A percentile compares a stretch with the other conserved stretches of the same genome.
Conservation (phyloP, 1,140 invertebrate genomes). For the Hycleus phaleratus region DNA sequence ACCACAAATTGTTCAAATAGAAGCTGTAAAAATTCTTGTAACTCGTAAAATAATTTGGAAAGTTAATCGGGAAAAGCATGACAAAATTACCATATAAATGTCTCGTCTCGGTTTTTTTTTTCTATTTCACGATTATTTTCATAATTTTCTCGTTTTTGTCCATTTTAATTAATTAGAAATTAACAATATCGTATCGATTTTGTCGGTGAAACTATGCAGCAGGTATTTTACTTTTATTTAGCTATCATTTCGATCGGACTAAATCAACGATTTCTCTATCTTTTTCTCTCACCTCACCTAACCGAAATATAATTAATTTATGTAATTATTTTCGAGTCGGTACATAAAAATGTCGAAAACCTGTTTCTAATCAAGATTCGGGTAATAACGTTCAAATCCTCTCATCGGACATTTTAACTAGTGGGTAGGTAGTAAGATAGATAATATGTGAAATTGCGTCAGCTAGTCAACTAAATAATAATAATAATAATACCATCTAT, state of each 20-base stretch:
- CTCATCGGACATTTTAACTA: too few species aligned
- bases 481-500: background rate
- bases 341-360: slow-evolving; percentile 22
- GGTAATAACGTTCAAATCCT: slow-evolving; percentile 25
- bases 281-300: background rate
- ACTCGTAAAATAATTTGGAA: slow-evolving; percentile 10
- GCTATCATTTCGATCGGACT: too few species aligned
- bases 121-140: too few species aligned
- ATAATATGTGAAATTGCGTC: slow-evolving; percentile 22
- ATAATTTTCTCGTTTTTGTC: too few species aligned
- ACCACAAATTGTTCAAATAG: too few species aligned
- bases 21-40: too few species aligned
- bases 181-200: too few species aligned
- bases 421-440: background rate
- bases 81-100: slow-evolving; percentile 9
- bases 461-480: slow-evolving; percentile 7
- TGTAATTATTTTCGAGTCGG: slow-evolving; percentile 23
- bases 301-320: slow-evolving; percentile 23
- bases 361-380: slow-evolving; percentile 28
- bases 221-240: too few species aligned
- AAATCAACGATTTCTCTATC: too few species aligned
- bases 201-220: too few species aligned
- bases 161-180: too few species aligned
- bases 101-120: background rate
- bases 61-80: slow-evolving; percentile 5